Conservation (phyloP, 2,113 vertebrate genomes). For the Rhea pennata region DNA sequence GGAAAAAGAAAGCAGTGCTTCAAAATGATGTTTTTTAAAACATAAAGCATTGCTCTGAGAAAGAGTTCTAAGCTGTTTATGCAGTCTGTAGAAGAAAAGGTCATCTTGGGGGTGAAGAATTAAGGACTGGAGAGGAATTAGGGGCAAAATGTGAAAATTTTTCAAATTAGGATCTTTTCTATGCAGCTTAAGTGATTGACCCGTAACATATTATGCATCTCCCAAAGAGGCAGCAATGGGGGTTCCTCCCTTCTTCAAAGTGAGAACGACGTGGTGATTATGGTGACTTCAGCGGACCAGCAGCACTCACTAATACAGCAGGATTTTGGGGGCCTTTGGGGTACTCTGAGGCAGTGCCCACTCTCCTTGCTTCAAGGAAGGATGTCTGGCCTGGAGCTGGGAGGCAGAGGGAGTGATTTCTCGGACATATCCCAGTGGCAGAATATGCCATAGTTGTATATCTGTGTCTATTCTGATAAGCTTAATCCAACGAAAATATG, state of each 20-base stretch:
- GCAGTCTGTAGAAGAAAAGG: neutral
- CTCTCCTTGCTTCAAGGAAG: neutral
- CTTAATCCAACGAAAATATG: neutral
- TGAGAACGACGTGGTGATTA: accelerated
- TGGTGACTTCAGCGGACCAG: neutral
- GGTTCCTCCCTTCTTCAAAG: neutral
- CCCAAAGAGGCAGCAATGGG: accelerated
- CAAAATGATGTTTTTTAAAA: neutral
- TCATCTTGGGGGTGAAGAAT: neutral
- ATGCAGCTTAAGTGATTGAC: neutral
- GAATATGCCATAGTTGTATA: neutral
- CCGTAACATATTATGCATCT: neutral
- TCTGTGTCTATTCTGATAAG: neutral
- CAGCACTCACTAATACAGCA: neutral
- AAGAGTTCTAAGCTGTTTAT: neutral
- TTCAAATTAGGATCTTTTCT: neutral
- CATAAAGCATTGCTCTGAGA: neutral
- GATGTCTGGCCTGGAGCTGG: neutral
- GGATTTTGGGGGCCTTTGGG: neutral
- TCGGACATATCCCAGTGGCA: neutral
- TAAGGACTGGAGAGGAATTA: neutral
- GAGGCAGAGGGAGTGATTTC: neutral
- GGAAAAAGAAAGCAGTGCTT: neutral
- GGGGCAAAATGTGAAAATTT: neutral
- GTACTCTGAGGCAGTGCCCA: neutral